Evolutionary conservation across 1,140 invertebrate species (phyloP).

Genomic region (Sarcophaga bullata): DNA sequence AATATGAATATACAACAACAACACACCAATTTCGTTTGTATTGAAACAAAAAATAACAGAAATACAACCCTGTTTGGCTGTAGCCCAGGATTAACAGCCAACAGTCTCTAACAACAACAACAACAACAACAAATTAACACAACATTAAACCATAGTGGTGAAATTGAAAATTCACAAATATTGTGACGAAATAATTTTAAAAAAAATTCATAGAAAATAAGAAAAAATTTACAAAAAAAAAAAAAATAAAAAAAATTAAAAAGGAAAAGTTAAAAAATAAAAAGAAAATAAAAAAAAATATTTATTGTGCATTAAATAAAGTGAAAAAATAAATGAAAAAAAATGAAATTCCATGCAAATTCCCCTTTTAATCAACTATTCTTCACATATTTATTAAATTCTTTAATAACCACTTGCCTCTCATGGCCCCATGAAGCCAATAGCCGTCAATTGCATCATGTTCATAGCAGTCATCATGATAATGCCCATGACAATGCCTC

Average conservation of each 20-base stretch:
- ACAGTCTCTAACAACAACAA: background rate
- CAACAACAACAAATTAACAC: background rate
- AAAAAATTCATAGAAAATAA: no score
- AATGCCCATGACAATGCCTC: background rate
- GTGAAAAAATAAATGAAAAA: background rate
- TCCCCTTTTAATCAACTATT: slow-evolving; percentile 6
- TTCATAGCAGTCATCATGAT: background rate
- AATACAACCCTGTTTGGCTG: slow-evolving; percentile 31
- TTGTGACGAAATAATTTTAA: no score
- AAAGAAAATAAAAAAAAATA: no score
- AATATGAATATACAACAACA: no score
- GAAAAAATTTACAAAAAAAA: no score
- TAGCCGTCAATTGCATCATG: background rate
- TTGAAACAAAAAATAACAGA: background rate
- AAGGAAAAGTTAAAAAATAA: no score
- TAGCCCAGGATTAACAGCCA: slow-evolving; percentile 31
- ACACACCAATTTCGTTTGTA: no score
- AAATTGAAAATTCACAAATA: background rate
- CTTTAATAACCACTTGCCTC: background rate
- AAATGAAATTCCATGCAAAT: slow-evolving; percentile 16
- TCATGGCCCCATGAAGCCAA: slow-evolving; percentile 8
- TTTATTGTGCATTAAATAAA: no score
- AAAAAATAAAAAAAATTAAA: background rate
- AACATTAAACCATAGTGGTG: background rate
- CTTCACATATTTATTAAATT: background rate